Percentiles rank a stretch among this genome's conserved stretches.
These are phyloP conservation scores for Pseudachorutes palmiensis DNA, from an alignment of 1,140 invertebrate genomes.

Conservation along the genomic window DNA sequence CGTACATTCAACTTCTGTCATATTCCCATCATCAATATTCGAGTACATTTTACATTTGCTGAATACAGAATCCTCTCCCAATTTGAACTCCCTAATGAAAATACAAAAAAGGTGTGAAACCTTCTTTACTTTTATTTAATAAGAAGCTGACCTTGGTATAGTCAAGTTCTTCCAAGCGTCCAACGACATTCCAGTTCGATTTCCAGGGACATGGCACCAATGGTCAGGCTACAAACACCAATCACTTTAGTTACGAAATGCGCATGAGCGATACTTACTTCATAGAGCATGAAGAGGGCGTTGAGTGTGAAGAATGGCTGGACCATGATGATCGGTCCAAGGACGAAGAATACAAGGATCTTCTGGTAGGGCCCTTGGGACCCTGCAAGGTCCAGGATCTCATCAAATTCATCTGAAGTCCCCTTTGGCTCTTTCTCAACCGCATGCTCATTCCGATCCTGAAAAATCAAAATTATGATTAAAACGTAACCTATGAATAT, in stretches of 20 bases:
- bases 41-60: slow-evolving; percentile 32
- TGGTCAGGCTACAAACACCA: slow-evolving; percentile 5
- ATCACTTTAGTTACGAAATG: background rate
- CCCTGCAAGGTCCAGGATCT: slow-evolving; percentile 34
- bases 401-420: slow-evolving; percentile 34
- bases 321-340: slow-evolving; percentile 30
- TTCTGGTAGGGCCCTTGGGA: slow-evolving; percentile 34
- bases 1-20: background rate
- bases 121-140: background rate
- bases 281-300: slow-evolving; percentile 35
- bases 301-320: slow-evolving; percentile 36
- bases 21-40: slow-evolving; percentile 7
- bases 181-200: slow-evolving; percentile 18
- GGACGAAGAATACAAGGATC: slow-evolving; percentile 30
- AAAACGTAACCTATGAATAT: too few relatives aligned
- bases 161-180: slow-evolving; percentile 33
- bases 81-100: slow-evolving; percentile 20
- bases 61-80: slow-evolving; percentile 22
- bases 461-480: too few relatives aligned
- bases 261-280: slow-evolving; percentile 26
- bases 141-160: slow-evolving; percentile 24
- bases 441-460: background rate
- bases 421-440: slow-evolving; percentile 10
- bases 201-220: slow-evolving; percentile 30
- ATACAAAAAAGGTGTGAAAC: background rate